Base-by-base conservation (phyloP, 2,113 vertebrate species). In the Fulica atra region DNA sequence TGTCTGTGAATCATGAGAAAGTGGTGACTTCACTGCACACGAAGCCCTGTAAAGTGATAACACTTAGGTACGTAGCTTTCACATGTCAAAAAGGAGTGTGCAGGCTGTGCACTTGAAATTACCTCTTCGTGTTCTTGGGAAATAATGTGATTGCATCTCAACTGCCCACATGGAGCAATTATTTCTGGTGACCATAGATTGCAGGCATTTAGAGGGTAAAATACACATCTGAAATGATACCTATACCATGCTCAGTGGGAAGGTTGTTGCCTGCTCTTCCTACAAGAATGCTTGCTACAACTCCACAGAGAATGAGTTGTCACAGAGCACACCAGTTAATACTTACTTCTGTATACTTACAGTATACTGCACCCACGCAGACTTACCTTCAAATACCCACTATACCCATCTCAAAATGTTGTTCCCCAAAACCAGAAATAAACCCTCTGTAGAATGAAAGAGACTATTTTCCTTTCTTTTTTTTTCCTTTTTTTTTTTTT, bases 131-230 rank as follows among this genome's bases (percentile, higher is more conserved):
- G 7, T 44, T 89, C 88, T 96, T 95, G 77, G 50, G 95, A 96
- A 96, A 97, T 53, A 74, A 36, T 0, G 1, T 1, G 61, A 88
- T 94, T 95, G 50, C 92, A 92, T 79, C 77, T 71, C 61, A 96
- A 87, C 83, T 88, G 86, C 44, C 83, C 61, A 40, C 38, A 51
- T 17, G 44, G 88, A 35, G 60, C 88, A 94, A 83, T 95, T 95
- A 94, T 88, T 94, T 93, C 85, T 83, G 83, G 57, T 93, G 64
- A 29, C 63, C 24, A 14, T 26, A 73, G 59, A 84, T 82, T 95
- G 65, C 90, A 95, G 81, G 25, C 84, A 53, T 66, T 72, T 59
- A 25, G 69, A 85, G 13, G 31, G 42, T 40, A 91, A 92, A 94
- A 81, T 8, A n/a, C 16, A 7, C 38, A 25, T 86, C 51, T 59